Conservation (phyloP, 2,888 invertebrate genomes). For the Coenonympha arcania region DNA sequence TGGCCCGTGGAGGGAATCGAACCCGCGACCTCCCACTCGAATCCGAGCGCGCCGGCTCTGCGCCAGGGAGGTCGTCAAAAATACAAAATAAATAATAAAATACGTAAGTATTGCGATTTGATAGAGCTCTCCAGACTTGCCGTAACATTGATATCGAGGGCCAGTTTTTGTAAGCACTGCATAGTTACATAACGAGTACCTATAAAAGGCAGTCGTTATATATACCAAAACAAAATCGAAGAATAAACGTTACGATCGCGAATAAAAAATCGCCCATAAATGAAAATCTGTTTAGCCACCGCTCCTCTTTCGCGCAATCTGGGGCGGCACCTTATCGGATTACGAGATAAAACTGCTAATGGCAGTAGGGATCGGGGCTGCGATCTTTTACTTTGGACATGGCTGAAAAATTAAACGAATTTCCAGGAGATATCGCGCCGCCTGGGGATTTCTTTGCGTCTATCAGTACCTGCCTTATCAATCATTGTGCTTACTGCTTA, state of each 20-base stretch:
- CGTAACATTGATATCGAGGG: no score
- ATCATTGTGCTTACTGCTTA: neutral
- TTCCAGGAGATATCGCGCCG: neutral
- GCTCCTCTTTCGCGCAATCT: neutral
- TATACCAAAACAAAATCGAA: no score
- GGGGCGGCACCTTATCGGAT: slow-evolving; percentile 20
- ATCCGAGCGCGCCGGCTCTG: no score
- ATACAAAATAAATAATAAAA: no score
- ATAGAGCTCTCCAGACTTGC: no score
- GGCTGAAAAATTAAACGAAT: slow-evolving; percentile 14
- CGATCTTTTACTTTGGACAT: slow-evolving; percentile 17
- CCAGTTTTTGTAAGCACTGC: no score
- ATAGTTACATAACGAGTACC: no score
- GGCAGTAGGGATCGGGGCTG: slow-evolving; percentile 19
- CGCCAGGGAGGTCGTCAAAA: no score
- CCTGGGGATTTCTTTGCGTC: neutral
- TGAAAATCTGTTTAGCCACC: slow-evolving; percentile 3
- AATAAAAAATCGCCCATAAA: neutral
- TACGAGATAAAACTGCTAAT: slow-evolving; percentile 25
- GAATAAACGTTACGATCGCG: neutral
- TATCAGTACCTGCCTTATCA: neutral
- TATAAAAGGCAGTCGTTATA: no score
- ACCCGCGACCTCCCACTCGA: no score
- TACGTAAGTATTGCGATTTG: no score
- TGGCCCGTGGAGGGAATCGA: no score